Conservation (phyloP, 2,113 vertebrate species). For the Eolophus roseicapilla region DNA sequence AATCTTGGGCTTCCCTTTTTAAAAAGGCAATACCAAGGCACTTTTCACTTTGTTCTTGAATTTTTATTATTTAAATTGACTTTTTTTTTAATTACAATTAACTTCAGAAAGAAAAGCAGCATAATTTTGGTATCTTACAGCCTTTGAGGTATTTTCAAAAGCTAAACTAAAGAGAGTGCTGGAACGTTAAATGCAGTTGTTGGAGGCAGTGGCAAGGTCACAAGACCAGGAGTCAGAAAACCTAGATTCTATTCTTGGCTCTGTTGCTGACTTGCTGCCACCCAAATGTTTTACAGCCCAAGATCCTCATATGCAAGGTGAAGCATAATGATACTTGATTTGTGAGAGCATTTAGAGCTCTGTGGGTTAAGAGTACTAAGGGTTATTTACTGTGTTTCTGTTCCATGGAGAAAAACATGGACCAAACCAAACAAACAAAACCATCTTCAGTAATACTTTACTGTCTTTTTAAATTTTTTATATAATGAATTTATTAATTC, state of each 20-base stretch:
- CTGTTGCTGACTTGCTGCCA: constrained; percentile 62
- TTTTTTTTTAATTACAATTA: not conserved
- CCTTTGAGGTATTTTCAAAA: constrained; percentile 5
- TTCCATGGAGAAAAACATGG: not conserved
- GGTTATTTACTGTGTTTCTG: not conserved
- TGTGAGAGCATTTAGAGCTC: constrained; percentile 5
- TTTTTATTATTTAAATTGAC: not conserved
- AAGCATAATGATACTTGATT: constrained; percentile 40
- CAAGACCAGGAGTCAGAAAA: constrained; percentile 56
- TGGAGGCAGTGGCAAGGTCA: constrained; percentile 58
- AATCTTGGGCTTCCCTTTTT: not conserved
- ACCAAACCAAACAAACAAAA: not conserved
- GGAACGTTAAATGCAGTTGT: constrained; percentile 10
- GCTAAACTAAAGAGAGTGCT: not conserved
- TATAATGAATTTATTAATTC: not conserved
- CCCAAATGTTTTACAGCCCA: constrained; percentile 23
- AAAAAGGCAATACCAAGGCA: not conserved
- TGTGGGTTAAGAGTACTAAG: not conserved
- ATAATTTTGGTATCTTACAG: not conserved
- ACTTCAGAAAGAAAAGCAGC: not conserved
- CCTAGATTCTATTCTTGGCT: constrained; percentile 62
- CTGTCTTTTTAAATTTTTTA: not conserved
- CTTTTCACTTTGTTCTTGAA: not conserved
- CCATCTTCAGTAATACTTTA: not conserved
- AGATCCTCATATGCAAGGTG: constrained; percentile 22